Percentiles rank a stretch among this genome's conserved stretches.
Conservation (phyloP, 2,113 vertebrate genomes). For the Crotalus helleri region DNA sequence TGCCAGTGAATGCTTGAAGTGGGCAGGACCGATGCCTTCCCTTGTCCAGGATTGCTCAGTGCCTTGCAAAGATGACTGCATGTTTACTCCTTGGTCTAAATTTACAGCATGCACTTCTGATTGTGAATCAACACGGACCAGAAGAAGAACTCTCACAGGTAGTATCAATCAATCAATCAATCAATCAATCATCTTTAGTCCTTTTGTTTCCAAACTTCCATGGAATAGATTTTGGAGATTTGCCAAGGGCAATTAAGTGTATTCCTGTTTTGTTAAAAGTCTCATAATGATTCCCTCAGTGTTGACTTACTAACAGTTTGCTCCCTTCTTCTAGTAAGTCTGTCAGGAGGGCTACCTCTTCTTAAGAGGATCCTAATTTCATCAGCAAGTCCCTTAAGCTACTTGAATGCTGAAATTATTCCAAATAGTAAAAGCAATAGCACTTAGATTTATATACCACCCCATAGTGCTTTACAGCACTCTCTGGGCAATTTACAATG, state of each 20-base stretch:
- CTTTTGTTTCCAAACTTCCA: background rate
- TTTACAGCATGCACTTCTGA: conserved; percentile 80
- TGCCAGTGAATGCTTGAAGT: conserved; percentile 77
- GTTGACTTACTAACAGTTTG: background rate
- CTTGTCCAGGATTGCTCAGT: conserved; percentile 78
- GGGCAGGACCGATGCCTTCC: conserved; percentile 77
- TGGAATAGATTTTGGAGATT: background rate
- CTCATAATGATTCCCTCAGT: background rate
- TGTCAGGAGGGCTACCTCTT: background rate
- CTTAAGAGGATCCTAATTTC: background rate
- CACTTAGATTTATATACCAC: background rate
- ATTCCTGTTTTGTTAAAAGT: background rate
- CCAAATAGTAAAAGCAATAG: background rate
- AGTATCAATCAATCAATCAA: background rate
- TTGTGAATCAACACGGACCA: conserved; percentile 75
- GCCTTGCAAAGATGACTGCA: conserved; percentile 90
- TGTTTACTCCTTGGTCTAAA: conserved; percentile 88
- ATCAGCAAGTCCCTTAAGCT: background rate
- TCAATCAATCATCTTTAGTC: background rate
- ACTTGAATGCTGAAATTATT: background rate
- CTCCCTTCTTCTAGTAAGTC: background rate
- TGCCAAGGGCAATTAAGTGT: background rate
- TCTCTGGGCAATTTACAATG: background rate
- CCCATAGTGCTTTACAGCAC: background rate
- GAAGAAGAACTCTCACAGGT: conserved; percentile 86